phyloP scores from a whole-genome alignment of 2,797 vertebrate genomes.

The Delichon dasypus region DNA sequence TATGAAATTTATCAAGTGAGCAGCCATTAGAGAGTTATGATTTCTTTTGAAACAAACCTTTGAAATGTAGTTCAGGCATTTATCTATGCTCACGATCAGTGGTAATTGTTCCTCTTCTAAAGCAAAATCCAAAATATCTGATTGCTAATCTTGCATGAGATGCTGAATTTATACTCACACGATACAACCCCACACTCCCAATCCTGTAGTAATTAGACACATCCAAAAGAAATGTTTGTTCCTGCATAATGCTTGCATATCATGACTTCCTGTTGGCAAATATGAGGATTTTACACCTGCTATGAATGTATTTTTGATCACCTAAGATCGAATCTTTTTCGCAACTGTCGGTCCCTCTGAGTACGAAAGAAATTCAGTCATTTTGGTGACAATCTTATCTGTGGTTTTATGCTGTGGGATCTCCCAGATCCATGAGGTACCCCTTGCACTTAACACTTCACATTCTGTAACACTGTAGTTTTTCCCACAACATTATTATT shows the following conservation, averaged over 20 bases:
- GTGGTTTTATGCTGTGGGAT: background rate
- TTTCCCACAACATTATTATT: background rate
- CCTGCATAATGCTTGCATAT: background rate
- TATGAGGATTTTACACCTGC: background rate
- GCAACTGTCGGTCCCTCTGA: background rate
- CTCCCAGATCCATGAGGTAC: background rate
- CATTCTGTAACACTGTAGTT: fast-evolving
- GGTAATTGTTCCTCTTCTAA: background rate
- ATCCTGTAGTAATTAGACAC: background rate
- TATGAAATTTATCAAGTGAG: background rate
- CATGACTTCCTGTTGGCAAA: background rate
- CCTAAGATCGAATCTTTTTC: background rate
- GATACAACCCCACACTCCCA: background rate
- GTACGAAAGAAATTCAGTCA: background rate
- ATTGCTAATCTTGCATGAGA: background rate
- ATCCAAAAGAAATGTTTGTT: background rate
- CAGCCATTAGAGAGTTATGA: background rate
- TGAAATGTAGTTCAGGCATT: background rate
- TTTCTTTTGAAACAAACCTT: background rate
- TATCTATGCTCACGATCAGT: background rate
- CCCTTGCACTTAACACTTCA: background rate
- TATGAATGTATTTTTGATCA: background rate
- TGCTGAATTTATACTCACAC: background rate
- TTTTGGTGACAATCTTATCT: background rate
- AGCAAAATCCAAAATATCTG: background rate